phyloP scores from a whole-genome alignment of 2,888 invertebrate genomes.

The Sarcophaga rosellei region DNA sequence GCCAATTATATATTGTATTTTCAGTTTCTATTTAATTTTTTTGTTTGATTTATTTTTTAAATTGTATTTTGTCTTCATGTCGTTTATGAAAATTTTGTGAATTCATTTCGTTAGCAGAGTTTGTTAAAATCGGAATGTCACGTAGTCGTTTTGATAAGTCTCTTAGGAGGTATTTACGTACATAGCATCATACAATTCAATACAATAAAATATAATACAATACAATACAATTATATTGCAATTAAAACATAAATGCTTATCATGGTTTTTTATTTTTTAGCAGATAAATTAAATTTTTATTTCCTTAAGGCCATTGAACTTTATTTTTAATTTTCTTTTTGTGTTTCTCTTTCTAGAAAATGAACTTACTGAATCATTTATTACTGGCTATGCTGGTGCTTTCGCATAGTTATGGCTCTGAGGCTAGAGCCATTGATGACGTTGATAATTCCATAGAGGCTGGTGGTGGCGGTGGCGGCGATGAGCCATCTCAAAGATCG shows the following conservation, averaged over 20 bases:
- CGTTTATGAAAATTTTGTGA: slow-evolving; percentile 10
- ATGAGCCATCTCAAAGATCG: not conserved
- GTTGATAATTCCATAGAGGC: slow-evolving; percentile 79
- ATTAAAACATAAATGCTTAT: slow-evolving; percentile 26
- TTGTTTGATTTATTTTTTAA: slow-evolving; percentile 42
- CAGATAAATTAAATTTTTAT: not conserved
- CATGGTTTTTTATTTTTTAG: slow-evolving; percentile 20
- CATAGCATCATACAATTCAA: not conserved
- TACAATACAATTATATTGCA: not conserved
- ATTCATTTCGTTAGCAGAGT: slow-evolving; percentile 50
- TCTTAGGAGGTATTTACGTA: slow-evolving; percentile 25
- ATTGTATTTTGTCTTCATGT: not conserved
- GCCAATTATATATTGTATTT: not conserved
- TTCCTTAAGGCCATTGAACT: not conserved
- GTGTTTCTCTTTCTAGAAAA: slow-evolving; percentile 77
- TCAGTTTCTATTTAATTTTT: not conserved
- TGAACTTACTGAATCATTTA: slow-evolving; percentile 79
- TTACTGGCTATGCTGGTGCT: slow-evolving; percentile 79
- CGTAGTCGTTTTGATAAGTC: slow-evolving; percentile 51
- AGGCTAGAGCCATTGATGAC: slow-evolving; percentile 78
- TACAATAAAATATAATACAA: not conserved
- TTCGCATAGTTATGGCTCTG: slow-evolving; percentile 69
- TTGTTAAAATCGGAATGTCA: slow-evolving; percentile 60
- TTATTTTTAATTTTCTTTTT: not conserved
- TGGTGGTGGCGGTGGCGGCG: slow-evolving; percentile 12